Evolutionary conservation across 2,113 vertebrate genomes (phyloP), one percentile per base, ranked within the genome.

Genomic region (Nerophis lumbriciformis): DNA sequence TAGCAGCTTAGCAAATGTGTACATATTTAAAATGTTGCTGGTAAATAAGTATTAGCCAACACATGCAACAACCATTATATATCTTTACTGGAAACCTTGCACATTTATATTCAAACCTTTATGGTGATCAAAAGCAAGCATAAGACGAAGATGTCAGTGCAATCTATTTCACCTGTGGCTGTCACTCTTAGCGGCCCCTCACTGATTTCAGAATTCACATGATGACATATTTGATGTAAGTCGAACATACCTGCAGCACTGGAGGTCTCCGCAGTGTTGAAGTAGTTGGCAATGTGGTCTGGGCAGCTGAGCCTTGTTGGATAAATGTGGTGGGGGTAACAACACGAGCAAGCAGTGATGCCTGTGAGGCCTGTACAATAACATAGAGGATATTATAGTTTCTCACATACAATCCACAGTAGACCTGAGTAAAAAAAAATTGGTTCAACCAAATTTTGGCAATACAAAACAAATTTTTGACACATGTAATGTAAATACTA

Each of bases 271-370:
- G 94, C 66, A 96, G 82, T 14, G 93, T 88, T 8, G 94, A 90
- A 69, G 92, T 83, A 69, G 92, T 83, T n/a, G 93, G 92, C 66
- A 92, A 90, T 61, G 91, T 90, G 4, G 94, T 94, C 81, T 93
- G 94, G 58, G 90, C 91, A 73, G 92, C 83, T 81, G 94, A 91
- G 79, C 92, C 90, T 81, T 94, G 94, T 80, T 97, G 96, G 69
- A 95, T 94, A 67, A 98, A 95, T 58, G 93, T 93, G 55, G 93
- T 93, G 55, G 94, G 93, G 65, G 93, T 91, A 74, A 96, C 92
- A 58, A 95, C 92, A 44, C 93, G 91, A 55, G 93, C 86, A 71
- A 95, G 84, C 53, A 94, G 87, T 8, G 94, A 89, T 0, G 93
- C 78, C 55, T 93, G 93, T 28, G 94, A 93, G 67, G 93, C 92